Base-by-base conservation (phyloP, 2,888 invertebrate genomes). In the Drosophila longiperda region DNA sequence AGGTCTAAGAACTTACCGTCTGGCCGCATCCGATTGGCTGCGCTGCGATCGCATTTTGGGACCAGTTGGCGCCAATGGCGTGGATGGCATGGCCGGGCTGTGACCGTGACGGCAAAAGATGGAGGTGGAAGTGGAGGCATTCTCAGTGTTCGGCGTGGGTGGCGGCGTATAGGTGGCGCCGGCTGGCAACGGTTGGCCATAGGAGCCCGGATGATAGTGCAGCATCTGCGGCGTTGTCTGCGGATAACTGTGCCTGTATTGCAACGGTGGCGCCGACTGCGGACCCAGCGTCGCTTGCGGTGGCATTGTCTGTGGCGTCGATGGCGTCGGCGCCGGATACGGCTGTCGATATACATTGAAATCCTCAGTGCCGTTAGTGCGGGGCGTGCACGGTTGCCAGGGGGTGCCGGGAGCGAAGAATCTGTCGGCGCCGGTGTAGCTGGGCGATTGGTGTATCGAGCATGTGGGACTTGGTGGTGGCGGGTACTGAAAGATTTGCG, bases 381-480 rank as follows among this genome's bases (percentile, higher is more conserved):
- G 91, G 54, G 92, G 92, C 5, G 92, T 92, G 64, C 90, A 90
- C 17, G 92, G 91, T 45, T 62, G 57, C 55, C 77, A 45, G 20
- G 66, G 73, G 59, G 91, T 91, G 68, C 89, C 86, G 55, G 90
- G 91, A 62, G 93, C 92, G 79, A 93, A 93, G 80, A 93, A 93
- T 3, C 92, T 83, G 70, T 93, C 93, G 60, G 91, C 91, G 66
- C 88, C 91, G 20, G 84, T 87, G 60, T 89, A 92, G 66, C 78
- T 81, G 64, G 92, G 91, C 76, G 91, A 92, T 76, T 90, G 89
- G 36, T 73, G 68, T 20, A 85, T 77, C 50, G 91, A 92, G 75
- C 93, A 93, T 4, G 92, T 92, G 64, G 93, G 93, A 71, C 93
- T 93, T 68, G 91, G 91, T 58, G 93, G 93, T 72, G 91, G 88